A percentile compares a stretch with the other conserved stretches of the same genome.
Evolutionary conservation across 2,888 invertebrate species (phyloP).

Genomic region (Oegoconia quadripuncta): DNA sequence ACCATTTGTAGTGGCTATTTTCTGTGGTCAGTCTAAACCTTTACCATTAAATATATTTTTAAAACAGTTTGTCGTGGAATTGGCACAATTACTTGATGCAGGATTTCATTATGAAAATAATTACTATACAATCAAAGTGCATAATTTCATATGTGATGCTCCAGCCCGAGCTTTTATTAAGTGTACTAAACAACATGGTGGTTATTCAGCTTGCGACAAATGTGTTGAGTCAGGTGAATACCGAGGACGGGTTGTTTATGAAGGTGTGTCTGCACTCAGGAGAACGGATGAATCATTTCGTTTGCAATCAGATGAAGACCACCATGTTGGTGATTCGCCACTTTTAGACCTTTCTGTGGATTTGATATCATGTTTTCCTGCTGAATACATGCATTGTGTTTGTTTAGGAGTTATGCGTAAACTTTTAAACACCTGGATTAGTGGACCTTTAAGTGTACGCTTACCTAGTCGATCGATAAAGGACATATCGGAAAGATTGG

Average conservation of each 20-base stretch:
- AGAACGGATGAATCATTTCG: conserved; percentile 11
- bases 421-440: conserved; percentile 7
- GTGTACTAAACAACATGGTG: conserved; percentile 10
- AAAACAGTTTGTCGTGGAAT: no score
- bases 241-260: conserved; percentile 8
- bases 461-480: conserved; percentile 4
- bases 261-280: conserved; percentile 6
- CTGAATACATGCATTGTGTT: conserved; percentile 9
- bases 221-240: conserved; percentile 10
- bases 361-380: conserved; percentile 1
- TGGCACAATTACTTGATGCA: no score
- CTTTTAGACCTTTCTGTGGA: conserved; percentile 1
- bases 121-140: conserved; percentile 7
- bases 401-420: conserved; percentile 12
- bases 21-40: no score
- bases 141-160: conserved; percentile 12
- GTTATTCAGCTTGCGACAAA: no score
- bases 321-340: conserved; percentile 11
- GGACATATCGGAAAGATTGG: conserved; percentile 5
- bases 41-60: no score
- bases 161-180: conserved; percentile 9
- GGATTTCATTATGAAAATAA: conserved; percentile 7
- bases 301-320: conserved; percentile 11
- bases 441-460: conserved; percentile 9
- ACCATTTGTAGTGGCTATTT: no score